phyloP scores from a whole-genome alignment of 2,797 vertebrate genomes.

The Scyliorhinus canicula region DNA sequence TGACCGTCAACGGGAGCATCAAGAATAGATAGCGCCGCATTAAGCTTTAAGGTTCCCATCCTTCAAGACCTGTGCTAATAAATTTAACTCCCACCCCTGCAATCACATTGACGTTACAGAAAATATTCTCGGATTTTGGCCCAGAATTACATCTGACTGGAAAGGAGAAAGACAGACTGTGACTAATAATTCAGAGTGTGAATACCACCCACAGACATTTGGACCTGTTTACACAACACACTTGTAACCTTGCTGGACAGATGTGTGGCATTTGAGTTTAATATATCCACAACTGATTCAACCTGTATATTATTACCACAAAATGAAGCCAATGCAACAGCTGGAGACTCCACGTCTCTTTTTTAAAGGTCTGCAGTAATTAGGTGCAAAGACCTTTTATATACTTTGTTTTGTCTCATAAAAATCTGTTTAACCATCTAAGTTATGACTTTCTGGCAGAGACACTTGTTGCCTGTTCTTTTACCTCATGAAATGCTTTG shows the following conservation, averaged over 20 bases:
- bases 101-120: conserved; percentile 9
- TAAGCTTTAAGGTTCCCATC: not conserved
- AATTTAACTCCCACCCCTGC: not conserved
- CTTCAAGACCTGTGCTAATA: not conserved
- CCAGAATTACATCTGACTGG: not conserved
- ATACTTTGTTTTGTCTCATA: conserved; percentile 2
- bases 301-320: conserved; percentile 3
- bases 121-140: not conserved
- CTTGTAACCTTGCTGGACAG: not conserved
- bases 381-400: conserved; percentile 11
- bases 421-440: not conserved
- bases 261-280: not conserved
- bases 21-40: not conserved
- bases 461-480: not conserved
- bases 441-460: not conserved
- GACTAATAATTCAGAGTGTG: conserved; percentile 10
- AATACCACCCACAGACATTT: conserved; percentile 20
- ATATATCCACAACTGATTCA: conserved; percentile 7
- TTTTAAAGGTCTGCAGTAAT: not conserved
- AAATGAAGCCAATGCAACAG: not conserved
- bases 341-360: not conserved
- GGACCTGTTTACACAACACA: conserved; percentile 13
- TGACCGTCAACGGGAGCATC: not conserved
- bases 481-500: not conserved
- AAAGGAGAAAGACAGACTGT: not conserved